phyloP scores from a whole-genome alignment of 92 coral and sea anemone genomes.

The Bergia sp. region DNA sequence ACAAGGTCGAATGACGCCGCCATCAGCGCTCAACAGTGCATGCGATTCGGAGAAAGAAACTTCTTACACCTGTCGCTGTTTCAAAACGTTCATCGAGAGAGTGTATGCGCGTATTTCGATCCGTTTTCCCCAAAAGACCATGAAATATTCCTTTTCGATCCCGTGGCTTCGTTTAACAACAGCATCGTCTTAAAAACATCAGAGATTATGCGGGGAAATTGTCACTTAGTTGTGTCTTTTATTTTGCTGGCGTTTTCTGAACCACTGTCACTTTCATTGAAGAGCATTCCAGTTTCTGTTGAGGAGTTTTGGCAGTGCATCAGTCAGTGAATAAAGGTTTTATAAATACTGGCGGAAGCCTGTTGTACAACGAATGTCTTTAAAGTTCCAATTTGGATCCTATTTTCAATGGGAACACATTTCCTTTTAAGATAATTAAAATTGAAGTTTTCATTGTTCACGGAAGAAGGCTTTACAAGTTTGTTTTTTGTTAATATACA shows the following conservation, averaged over 20 bases:
- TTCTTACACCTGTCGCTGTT: conserved; percentile 5
- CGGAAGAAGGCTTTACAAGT: background rate
- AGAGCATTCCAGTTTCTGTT: background rate
- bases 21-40: conserved; percentile 21
- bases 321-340: background rate
- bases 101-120: too few species aligned
- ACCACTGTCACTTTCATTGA: background rate
- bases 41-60: background rate
- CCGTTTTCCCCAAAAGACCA: background rate
- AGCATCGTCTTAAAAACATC: background rate
- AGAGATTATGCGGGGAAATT: background rate
- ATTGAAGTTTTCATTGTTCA: conserved; percentile 4
- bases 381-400: background rate
- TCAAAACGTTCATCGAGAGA: background rate
- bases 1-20: background rate
- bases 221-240: background rate
- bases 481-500: background rate
- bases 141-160: background rate
- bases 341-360: background rate
- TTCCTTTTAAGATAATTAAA: background rate
- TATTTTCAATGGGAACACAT: background rate
- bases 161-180: background rate
- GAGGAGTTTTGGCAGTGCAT: background rate
- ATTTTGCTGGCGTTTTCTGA: background rate
- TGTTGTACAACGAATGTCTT: background rate